Base-by-base conservation (phyloP, 2,888 invertebrate genomes). In the Tetramorium bicarinatum region DNA sequence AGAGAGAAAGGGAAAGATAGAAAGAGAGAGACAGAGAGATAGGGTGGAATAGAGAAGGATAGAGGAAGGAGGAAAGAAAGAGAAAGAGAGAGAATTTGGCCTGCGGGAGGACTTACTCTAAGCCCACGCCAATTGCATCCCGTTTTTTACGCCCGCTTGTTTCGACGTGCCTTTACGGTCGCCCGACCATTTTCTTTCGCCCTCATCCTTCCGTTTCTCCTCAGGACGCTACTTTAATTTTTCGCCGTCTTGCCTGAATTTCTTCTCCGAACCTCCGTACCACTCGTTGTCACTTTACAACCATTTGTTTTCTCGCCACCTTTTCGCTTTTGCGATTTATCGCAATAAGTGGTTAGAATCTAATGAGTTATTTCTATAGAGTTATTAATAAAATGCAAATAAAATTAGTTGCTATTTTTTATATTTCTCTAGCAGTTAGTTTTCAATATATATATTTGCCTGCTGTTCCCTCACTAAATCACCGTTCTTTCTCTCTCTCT, bases 41-140 rank as follows among this genome's bases (percentile, higher is more conserved):
- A 18, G 82, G 2, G 11, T 38, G 80, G 18, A n/a, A 76, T 47
- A 69, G 76, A 64, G 41, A 49, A 34, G 38, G 49, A 52, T 11
- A 41, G 18, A 64, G 25, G 2, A 25, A 25, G 52, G 18, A 21
- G 2, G 25, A 38, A 38, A 41, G 52, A 79, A 59, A 71, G 72
- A 71, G 69, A 69, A 41, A 44, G 62, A 71, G 59, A 72, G 52
- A 83, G 86, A 88, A 84, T 85, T 87, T 83, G 85, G 91, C 89
- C 88, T 90, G 84, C 85, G 84, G 89, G 89, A 87, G 87, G 91
- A 89, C 91, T 91, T 91, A 91, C 89, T 91, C 88, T 92, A 92
- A 92, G 92, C 92, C 89, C 90, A 89, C 92, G 89, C 90, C 93
- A 92, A 93, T 93, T 93, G 92, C 92, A 92, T 91, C 91, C 90